Conservation (phyloP, 2,797 vertebrate species). For the Lerista edwardsae region DNA sequence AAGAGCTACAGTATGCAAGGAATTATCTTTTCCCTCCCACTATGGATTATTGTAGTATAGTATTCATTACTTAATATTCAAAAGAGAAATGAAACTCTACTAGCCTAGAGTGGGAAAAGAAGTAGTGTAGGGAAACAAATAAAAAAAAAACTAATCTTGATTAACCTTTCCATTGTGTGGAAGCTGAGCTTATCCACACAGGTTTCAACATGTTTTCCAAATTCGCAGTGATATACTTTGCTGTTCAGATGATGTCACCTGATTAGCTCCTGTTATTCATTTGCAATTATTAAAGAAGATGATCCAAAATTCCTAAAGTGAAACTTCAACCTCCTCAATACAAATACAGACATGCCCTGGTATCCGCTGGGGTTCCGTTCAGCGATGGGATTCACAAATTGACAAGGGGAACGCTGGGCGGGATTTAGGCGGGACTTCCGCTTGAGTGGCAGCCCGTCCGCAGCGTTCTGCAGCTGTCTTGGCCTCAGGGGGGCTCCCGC, state of each 20-base stretch:
- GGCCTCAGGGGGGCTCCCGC: too few species aligned
- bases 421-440: too few species aligned
- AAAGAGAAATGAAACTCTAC: background rate
- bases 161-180: slow-evolving; percentile 42
- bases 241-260: slow-evolving; percentile 46
- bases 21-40: background rate
- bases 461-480: too few species aligned
- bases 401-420: too few species aligned
- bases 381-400: too few species aligned
- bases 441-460: too few species aligned
- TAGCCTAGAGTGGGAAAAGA: background rate
- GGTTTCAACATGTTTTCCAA: slow-evolving; percentile 64
- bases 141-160: background rate
- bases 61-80: background rate
- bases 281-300: slow-evolving; percentile 48
- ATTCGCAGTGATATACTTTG: slow-evolving; percentile 39
- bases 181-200: slow-evolving; percentile 55
- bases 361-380: too few species aligned
- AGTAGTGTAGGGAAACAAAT: background rate
- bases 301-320: slow-evolving; percentile 40
- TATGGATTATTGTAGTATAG: background rate
- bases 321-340: background rate
- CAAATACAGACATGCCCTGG: too few species aligned
- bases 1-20: background rate
- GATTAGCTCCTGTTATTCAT: slow-evolving; percentile 53